Conservation (phyloP, 23 tunicate genomes). For the Halocynthia aurantium region DNA sequence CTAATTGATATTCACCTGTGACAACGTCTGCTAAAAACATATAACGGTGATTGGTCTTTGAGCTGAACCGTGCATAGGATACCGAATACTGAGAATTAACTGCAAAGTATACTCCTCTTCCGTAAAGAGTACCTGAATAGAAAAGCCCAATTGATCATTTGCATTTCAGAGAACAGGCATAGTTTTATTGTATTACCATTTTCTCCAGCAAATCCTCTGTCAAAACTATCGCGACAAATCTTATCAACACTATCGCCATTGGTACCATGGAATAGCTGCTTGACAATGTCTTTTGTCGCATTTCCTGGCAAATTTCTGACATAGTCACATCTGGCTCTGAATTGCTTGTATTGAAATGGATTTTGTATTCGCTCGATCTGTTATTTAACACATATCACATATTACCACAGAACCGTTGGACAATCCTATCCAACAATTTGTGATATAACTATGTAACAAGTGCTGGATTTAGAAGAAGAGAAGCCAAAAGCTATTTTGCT, state of each 20-base stretch:
- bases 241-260: constrained; percentile 17
- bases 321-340: constrained; percentile 18
- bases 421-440: too few relatives aligned
- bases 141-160: neutral
- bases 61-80: neutral
- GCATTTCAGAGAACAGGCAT: neutral
- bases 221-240: constrained; percentile 46
- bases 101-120: constrained; percentile 55
- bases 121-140: constrained; percentile 42
- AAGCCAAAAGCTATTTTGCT: neutral
- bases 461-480: neutral
- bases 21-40: constrained; percentile 56
- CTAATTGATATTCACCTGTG: constrained; percentile 54
- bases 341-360: constrained; percentile 35
- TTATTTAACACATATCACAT: neutral
- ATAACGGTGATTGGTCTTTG: neutral
- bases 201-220: constrained; percentile 53
- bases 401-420: too few relatives aligned
- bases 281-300: constrained; percentile 26
- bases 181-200: constrained; percentile 27
- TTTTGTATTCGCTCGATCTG: constrained; percentile 52
- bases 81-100: constrained; percentile 41
- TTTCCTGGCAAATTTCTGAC: constrained; percentile 25
- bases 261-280: constrained; percentile 60
- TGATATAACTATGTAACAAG: too few relatives aligned